A percentile compares a stretch with the other conserved stretches of the same genome.
Conservation (phyloP, 2,113 vertebrate genomes). For the Oostethus manadensis region DNA sequence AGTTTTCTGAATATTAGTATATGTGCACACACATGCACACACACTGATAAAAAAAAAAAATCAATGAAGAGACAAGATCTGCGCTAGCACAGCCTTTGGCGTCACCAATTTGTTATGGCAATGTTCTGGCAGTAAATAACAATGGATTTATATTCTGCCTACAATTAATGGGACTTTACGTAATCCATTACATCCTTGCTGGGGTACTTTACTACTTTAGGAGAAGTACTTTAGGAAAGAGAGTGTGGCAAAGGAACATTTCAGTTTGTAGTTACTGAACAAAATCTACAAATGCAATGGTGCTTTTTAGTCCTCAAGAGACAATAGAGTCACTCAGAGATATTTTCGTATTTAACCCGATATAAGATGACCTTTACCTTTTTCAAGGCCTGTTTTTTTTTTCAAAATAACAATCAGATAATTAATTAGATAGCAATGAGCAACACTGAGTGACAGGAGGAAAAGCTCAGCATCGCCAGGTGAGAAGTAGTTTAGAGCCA, state of each 20-base stretch:
- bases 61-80: constrained; percentile 44
- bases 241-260: constrained; percentile 4
- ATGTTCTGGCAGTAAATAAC: constrained; percentile 25
- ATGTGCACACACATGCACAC: not conserved
- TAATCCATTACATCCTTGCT: constrained; percentile 33
- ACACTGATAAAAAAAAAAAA: constrained; percentile 7
- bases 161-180: constrained; percentile 20
- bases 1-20: not conserved
- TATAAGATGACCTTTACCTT: too few relatives aligned
- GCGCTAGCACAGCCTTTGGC: constrained; percentile 28
- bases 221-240: too few relatives aligned
- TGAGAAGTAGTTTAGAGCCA: too few relatives aligned
- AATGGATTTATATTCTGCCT: constrained; percentile 21
- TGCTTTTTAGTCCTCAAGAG: too few relatives aligned
- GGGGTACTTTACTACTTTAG: constrained; percentile 21
- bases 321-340: too few relatives aligned
- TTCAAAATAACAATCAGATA: too few relatives aligned
- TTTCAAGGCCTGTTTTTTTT: too few relatives aligned
- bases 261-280: not conserved
- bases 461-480: too few relatives aligned
- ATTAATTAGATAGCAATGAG: too few relatives aligned
- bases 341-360: too few relatives aligned
- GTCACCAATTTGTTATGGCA: constrained; percentile 32
- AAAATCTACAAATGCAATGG: too few relatives aligned
- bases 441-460: too few relatives aligned